Evolutionary conservation across 1,140 invertebrate genomes (phyloP), one percentile per base, ranked within the genome.

Genomic region (Pachyrhynchus sulphureomaculatus): DNA sequence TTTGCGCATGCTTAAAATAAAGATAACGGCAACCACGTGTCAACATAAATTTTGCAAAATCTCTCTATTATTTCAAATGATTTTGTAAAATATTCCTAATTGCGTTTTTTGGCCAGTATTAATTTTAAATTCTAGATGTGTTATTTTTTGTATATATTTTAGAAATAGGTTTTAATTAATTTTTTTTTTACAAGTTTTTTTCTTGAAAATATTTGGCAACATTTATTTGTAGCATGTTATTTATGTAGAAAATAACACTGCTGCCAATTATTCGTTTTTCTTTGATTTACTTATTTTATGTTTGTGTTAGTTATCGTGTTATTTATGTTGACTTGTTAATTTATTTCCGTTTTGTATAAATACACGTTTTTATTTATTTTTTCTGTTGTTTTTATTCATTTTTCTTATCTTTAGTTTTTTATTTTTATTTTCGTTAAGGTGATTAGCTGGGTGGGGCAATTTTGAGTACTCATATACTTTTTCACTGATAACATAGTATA

Each of bases 341-440:
- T 29, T 73, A 74, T 77, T 78, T 74, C 8, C 75, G 75, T 61
- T 52, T 23, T 59, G 24, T 60, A 48, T 55, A 54, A 65, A 56
- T 63, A 63, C 61, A 62, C 53, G 51, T 51, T 57, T 62, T 61
- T 61, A 51, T 37, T 48, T 66, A 60, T 24, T 64, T 64, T 61
- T 23, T 60, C 44, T 41, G 15, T 18, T 37, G 5, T 49, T 52
- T 36, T 37, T 52, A 12, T 13, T 34, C 9, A 13, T 48, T 13
- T 13, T 20, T 17, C n/a, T 13, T 41, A 13, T 17, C 12, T 37
- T 37, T 4, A 13, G 4, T 3, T 37, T 37, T 37, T 15, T 13
- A 13, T 13, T 18, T 15, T 13, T 34, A 13, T 9, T 34, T 9
- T 13, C 10, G 33, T 34, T 34, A 34, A 34, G 33, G n/a, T n/a